Base-by-base conservation (phyloP, 1,140 invertebrate genomes). In the Tribolium madens region DNA sequence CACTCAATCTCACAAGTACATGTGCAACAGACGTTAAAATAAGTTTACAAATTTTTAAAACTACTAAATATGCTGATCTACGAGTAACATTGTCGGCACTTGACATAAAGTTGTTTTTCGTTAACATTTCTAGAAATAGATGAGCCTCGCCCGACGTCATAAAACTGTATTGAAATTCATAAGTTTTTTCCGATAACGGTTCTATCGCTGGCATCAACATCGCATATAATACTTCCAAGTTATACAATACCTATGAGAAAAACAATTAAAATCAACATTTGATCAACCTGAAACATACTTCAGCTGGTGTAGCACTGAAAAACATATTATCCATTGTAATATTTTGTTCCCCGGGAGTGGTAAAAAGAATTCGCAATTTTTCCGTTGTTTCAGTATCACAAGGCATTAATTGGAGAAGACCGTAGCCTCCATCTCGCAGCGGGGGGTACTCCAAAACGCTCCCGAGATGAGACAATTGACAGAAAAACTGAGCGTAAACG, bases 171-270 rank as follows among this genome's bases (percentile, higher is more conserved):
- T 98, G 96, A 87, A 97, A 95, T 84, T 94, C 93, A 82, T 93
- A 92, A 26, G 95, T 92, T 80, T 93, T 92, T 42, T 97, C 95
- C 0, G 93, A 91, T 78, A 93, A 88, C 1, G 94, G 92, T 81
- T 96, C 95, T 18, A 92, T 85, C 6, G 96, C 95, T 10, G 97
- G 97, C 92, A 99, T 97, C 36, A 99, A 87, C 82, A 98, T 88
- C 53, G 95, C 93, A 85, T 98, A 97, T 53, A 97, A 87, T 50
- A 97, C 96, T 91, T 97, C 86, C 76, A 89, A 85, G 77, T 88
- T 87, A 60, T 84, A 86, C 26, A 84, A 76, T 0, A 86, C 84
- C 81, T 82, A 73, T 73, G 81, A 83, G 2, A 42, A 10, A 42
- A 42, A 42, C 36, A 76, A 75, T 33, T 52, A 78, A 33, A 31